phyloP scores from a whole-genome alignment of 35 echinoderm and acorn worm genomes.

The Lytechinus variegatus region DNA sequence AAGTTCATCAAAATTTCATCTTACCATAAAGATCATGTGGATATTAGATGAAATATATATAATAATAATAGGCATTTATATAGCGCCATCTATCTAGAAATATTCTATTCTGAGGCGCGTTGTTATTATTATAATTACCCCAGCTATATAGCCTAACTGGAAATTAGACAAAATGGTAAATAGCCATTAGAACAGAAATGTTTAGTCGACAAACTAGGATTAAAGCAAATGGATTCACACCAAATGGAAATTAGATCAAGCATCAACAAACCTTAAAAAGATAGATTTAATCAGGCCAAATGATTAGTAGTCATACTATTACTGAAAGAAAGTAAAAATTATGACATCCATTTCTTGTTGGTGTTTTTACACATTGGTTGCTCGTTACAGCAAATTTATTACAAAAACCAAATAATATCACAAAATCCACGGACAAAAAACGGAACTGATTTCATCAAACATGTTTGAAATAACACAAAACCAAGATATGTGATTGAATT shows the following conservation, averaged over 20 bases:
- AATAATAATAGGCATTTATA: too few relatives aligned
- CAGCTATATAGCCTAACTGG: too few relatives aligned
- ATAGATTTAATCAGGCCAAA: background rate
- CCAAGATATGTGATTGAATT: background rate
- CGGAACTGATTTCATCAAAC: background rate
- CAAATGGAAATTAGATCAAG: background rate
- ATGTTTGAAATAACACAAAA: background rate
- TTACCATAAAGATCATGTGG: too few relatives aligned
- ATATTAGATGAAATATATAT: too few relatives aligned
- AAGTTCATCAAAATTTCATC: too few relatives aligned
- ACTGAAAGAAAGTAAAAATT: background rate
- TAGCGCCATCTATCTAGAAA: too few relatives aligned
- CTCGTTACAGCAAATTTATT: conserved; percentile 11
- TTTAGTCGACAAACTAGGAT: too few relatives aligned
- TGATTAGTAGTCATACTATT: background rate
- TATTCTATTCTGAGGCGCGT: too few relatives aligned
- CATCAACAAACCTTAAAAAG: background rate
- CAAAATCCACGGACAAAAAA: conserved; percentile 14
- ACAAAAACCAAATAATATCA: conserved; percentile 15
- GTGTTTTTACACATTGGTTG: background rate
- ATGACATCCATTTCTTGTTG: background rate
- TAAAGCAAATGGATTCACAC: too few relatives aligned
- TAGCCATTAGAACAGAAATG: too few relatives aligned
- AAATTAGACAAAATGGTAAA: too few relatives aligned
- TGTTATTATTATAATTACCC: too few relatives aligned